phyloP scores from a whole-genome alignment of 23 tunicate genomes.

The Clavelina lepadiformis region DNA sequence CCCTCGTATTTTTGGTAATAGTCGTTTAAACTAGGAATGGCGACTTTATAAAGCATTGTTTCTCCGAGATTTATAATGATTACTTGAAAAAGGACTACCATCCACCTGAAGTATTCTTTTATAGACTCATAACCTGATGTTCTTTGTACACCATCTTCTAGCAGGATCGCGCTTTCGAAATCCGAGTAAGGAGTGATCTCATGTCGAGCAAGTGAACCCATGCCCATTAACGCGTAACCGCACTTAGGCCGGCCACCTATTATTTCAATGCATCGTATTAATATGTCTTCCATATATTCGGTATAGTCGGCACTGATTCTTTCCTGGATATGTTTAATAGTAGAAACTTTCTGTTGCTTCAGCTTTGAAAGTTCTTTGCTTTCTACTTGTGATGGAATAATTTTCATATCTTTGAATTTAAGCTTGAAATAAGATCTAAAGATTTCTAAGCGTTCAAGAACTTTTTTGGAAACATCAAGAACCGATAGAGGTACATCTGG shows the following conservation, averaged over 20 bases:
- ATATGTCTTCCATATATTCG: slow-evolving; percentile 7
- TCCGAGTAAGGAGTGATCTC: slow-evolving; percentile 47
- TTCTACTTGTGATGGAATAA: too few species aligned
- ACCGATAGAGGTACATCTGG: too few species aligned
- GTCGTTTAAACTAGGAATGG: slow-evolving; percentile 14
- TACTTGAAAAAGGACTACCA: slow-evolving; percentile 29
- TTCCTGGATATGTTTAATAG: slow-evolving; percentile 4
- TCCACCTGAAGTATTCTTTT: slow-evolving; percentile 49
- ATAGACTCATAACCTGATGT: slow-evolving; percentile 9
- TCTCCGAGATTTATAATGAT: slow-evolving; percentile 32
- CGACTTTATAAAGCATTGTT: slow-evolving; percentile 27
- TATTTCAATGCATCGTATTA: slow-evolving; percentile 2
- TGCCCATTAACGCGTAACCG: slow-evolving; percentile 22
- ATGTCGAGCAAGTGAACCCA: slow-evolving; percentile 35
- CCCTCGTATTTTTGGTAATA: too few species aligned
- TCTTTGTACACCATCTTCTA: slow-evolving; percentile 30
- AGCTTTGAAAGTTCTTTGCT: too few species aligned
- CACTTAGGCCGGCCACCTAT: slow-evolving; percentile 34
- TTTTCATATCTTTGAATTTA: too few species aligned
- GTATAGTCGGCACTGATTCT: slow-evolving; percentile 7
- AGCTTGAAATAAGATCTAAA: too few species aligned
- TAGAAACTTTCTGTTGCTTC: not conserved
- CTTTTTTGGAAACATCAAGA: too few species aligned
- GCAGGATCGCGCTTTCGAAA: slow-evolving; percentile 35
- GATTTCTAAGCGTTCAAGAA: too few species aligned